Conservation (phyloP, 2,113 vertebrate genomes). For the Nibea coibor region DNA sequence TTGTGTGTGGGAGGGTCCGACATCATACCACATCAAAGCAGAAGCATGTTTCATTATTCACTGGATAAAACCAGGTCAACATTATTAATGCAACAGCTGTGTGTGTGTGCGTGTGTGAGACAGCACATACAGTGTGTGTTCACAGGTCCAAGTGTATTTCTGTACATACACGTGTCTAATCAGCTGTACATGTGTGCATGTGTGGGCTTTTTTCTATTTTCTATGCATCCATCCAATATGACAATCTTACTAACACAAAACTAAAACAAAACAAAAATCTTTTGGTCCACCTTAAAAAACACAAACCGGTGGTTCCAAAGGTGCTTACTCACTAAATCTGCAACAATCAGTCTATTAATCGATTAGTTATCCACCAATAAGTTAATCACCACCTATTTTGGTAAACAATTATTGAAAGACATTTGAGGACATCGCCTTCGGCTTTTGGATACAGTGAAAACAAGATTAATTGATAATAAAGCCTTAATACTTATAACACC, state of each 20-base stretch:
- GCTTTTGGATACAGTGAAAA: too few relatives aligned
- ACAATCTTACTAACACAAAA: too few relatives aligned
- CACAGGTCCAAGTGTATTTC: background rate
- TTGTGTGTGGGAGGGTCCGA: background rate
- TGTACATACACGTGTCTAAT: background rate
- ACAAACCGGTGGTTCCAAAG: background rate
- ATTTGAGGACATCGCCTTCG: too few relatives aligned
- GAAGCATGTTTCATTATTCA: conserved; percentile 59
- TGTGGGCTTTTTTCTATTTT: background rate
- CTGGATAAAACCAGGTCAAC: conserved; percentile 28
- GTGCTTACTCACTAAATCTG: too few relatives aligned
- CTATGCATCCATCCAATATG: background rate
- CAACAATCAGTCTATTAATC: too few relatives aligned
- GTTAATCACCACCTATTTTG: too few relatives aligned
- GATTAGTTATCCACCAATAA: too few relatives aligned
- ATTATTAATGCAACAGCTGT: conserved; percentile 57
- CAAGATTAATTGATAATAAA: too few relatives aligned
- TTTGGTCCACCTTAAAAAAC: background rate
- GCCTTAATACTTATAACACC: too few relatives aligned
- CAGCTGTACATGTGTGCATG: background rate
- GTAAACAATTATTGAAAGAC: too few relatives aligned
- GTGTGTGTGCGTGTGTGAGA: conserved; percentile 4
- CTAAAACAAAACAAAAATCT: too few relatives aligned
- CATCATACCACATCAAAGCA: conserved; percentile 53
- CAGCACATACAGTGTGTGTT: background rate